Conservation (phyloP, 2,888 invertebrate genomes). For the Atethmia centrago region DNA sequence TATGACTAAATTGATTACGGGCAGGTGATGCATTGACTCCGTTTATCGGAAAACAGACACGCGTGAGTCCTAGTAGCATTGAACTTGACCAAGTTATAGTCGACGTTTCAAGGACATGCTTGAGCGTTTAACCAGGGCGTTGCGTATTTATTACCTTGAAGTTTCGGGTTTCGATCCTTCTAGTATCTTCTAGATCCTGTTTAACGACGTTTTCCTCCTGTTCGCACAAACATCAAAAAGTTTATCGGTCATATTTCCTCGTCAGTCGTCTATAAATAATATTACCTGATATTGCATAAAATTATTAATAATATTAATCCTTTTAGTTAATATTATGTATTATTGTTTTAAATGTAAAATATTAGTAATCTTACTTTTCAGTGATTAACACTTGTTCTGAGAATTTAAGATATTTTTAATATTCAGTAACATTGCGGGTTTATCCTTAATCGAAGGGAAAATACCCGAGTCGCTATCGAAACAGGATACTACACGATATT, state of each 20-base stretch:
- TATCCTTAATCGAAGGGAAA: conserved; percentile 41
- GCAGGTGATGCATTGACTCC: background rate
- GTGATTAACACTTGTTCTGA: conserved; percentile 16
- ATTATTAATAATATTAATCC: background rate
- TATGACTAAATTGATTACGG: background rate
- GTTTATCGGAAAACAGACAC: conserved; percentile 19
- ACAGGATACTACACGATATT: conserved; percentile 29
- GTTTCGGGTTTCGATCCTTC: background rate
- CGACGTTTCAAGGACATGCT: conserved; percentile 17
- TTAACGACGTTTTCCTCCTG: background rate
- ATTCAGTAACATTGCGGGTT: conserved; percentile 27
- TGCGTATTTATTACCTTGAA: conserved; percentile 9
- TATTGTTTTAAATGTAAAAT: conserved; percentile 11
- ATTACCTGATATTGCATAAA: background rate
- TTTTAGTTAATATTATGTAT: background rate
- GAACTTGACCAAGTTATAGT: conserved; percentile 39
- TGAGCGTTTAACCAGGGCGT: conserved; percentile 16
- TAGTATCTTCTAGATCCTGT: background rate
- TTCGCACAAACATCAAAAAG: background rate
- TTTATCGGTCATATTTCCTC: conserved; percentile 12
- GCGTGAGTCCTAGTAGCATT: conserved; percentile 29
- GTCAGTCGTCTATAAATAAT: background rate
- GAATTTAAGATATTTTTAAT: conserved; percentile 28
- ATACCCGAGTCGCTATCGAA: conserved; percentile 26
- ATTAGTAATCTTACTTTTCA: conserved; percentile 14